Base-by-base conservation (phyloP, 2,113 vertebrate species). In the Philantomba maxwellii region DNA sequence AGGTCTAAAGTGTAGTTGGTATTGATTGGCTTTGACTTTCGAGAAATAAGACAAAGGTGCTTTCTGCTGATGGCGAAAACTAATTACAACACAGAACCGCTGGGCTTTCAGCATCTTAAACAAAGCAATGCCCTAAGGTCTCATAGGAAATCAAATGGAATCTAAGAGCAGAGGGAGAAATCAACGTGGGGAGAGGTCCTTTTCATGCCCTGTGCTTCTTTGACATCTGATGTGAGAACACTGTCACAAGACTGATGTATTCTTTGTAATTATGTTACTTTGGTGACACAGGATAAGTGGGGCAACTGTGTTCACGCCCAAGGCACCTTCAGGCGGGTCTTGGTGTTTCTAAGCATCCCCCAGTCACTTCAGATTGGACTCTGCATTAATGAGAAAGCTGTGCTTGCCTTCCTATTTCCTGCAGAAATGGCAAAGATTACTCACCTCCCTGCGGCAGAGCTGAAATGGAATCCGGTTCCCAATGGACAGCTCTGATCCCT, bases 41-140 rank as follows among this genome's bases (percentile, higher is more conserved):
- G 47, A 95, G 97, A 92, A 97, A 89, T 95, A 87, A 95, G 95
- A 98, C 92, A 96, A 51, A 97, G 93, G 82, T 93, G 81, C 78
- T 97, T 97, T 94, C 73, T 95, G 81, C 96, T 83, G 89, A 84
- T 96, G 92, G 93, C 47, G 64, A 80, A 93, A 95, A 92, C 95
- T 98, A 97, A 98, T 98, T 98, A 97, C 95, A 97, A 86, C 60
- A 17, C 25, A 19, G 82, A 73, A 78, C 95, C 9, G 0, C 80
- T 75, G 62, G 93, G 58, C 92, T 96, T 97, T 83, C 85, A 62
- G 96, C 94, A 90, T 95, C 95, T 53, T 19, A 94, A 83, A 95
- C 70, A 95, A 86, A 96, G 87, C 92, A 64, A 1, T 90, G 82
- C 92, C 84, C 33, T 55, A 4, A 30, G 87, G 93, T 80, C 95